A percentile compares a stretch with the other conserved stretches of the same genome.
These are phyloP conservation scores for Athene cunicularia DNA, from an alignment of 2,113 vertebrate species.

Conservation along the genomic window DNA sequence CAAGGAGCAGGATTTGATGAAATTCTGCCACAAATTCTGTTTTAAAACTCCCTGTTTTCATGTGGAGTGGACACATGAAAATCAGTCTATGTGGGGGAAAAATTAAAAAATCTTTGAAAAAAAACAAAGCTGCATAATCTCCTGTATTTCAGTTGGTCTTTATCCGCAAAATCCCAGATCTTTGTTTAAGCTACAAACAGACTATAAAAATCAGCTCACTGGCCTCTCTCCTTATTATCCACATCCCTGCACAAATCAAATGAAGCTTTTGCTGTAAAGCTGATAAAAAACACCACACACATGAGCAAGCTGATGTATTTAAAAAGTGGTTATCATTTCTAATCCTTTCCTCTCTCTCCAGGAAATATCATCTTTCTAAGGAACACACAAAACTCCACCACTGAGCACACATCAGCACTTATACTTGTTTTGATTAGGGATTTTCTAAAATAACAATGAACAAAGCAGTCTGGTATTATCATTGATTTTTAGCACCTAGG, in stretches of 20 bases:
- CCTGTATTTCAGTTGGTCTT: constrained; percentile 75
- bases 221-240: constrained; percentile 74
- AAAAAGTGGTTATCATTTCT: constrained; percentile 74
- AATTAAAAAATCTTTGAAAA: constrained; percentile 75
- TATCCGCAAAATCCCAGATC: constrained; percentile 80
- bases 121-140: constrained; percentile 76
- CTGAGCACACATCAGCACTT: constrained; percentile 37
- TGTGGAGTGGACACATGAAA: constrained; percentile 25
- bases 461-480: constrained; percentile 54
- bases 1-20: background rate
- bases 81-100: background rate
- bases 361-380: constrained; percentile 60
- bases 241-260: constrained; percentile 79
- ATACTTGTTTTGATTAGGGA: constrained; percentile 71
- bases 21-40: constrained; percentile 31
- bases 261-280: constrained; percentile 74
- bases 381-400: constrained; percentile 49
- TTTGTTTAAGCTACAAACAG: constrained; percentile 81
- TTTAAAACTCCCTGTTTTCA: constrained; percentile 48
- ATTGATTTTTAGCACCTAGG: constrained; percentile 63
- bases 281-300: constrained; percentile 68
- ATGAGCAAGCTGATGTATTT: constrained; percentile 67
- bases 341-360: constrained; percentile 69
- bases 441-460: constrained; percentile 70
- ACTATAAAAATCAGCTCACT: constrained; percentile 75